Percentiles rank a stretch among this genome's conserved stretches.
phyloP scores from a whole-genome alignment of 2,888 invertebrate species.

The Siphlonurus alternatus region DNA sequence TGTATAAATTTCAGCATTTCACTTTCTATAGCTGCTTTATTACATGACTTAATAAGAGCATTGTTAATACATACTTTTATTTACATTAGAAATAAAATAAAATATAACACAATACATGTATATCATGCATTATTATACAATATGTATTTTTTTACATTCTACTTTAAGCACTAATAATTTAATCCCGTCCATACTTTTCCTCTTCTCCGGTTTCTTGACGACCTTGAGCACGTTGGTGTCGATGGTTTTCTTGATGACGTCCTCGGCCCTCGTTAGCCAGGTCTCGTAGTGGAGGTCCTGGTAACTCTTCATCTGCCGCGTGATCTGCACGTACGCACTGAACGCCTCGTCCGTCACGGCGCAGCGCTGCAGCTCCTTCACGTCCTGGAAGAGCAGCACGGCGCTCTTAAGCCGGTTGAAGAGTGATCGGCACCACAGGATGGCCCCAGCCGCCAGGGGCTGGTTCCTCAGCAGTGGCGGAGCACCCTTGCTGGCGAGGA shows the following conservation, averaged over 20 bases:
- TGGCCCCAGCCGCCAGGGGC: slow-evolving; percentile 65
- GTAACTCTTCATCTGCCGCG: not conserved
- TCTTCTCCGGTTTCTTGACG: not conserved
- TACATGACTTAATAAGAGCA: too few relatives aligned
- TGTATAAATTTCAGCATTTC: too few relatives aligned
- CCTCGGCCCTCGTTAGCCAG: not conserved
- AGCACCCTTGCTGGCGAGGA: slow-evolving; percentile 39
- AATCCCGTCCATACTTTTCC: not conserved
- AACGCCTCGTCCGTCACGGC: not conserved
- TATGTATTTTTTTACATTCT: too few relatives aligned
- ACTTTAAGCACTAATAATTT: too few relatives aligned
- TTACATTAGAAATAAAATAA: too few relatives aligned
- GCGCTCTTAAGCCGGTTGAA: slow-evolving; percentile 58
- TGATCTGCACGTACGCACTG: not conserved
- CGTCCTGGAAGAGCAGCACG: not conserved
- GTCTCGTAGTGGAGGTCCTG: not conserved
- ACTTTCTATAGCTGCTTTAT: too few relatives aligned
- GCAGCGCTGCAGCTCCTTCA: not conserved
- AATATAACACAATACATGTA: too few relatives aligned
- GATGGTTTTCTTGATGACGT: not conserved
- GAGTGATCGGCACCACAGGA: slow-evolving; percentile 69
- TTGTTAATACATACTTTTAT: too few relatives aligned
- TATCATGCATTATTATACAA: too few relatives aligned
- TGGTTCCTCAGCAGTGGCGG: slow-evolving; percentile 59
- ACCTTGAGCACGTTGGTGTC: not conserved